Percentiles rank a stretch among this genome's conserved stretches.
These are phyloP conservation scores for Buceros bicornis DNA, from an alignment of 2,797 vertebrate genomes.

Conservation along the genomic window DNA sequence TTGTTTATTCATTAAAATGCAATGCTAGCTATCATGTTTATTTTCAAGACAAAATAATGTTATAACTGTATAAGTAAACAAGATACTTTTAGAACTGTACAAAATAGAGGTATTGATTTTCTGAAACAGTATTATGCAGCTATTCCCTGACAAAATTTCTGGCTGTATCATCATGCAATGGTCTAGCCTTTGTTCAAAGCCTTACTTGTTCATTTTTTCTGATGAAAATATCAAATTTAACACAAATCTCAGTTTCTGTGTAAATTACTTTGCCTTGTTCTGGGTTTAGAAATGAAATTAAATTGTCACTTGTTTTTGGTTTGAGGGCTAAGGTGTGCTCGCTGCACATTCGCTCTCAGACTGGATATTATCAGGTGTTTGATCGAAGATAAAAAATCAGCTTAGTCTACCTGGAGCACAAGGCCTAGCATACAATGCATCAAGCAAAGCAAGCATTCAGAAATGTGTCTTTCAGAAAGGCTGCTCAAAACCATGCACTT, in stretches of 20 bases:
- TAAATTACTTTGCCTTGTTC: background rate
- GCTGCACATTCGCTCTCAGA: background rate
- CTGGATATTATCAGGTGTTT: background rate
- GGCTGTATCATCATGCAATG: accelerated
- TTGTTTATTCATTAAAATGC: background rate
- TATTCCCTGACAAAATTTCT: background rate
- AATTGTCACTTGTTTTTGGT: background rate
- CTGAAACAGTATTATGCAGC: background rate
- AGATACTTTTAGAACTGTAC: background rate
- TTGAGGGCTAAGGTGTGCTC: background rate
- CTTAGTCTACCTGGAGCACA: background rate
- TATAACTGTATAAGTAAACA: background rate
- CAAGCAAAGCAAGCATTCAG: background rate
- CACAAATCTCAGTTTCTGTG: background rate
- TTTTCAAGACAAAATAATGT: conserved; percentile 14
- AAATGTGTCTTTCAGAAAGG: background rate
- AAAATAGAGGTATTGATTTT: background rate
- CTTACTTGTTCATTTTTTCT: background rate
- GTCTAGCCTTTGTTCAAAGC: background rate
- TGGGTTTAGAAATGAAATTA: background rate
- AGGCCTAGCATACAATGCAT: background rate
- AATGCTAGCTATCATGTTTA: background rate
- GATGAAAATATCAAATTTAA: background rate
- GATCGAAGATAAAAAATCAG: background rate
- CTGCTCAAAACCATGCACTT: background rate